These are phyloP conservation scores for Thamnophis elegans DNA, from an alignment of 2,797 vertebrate genomes.

Conservation along the genomic window DNA sequence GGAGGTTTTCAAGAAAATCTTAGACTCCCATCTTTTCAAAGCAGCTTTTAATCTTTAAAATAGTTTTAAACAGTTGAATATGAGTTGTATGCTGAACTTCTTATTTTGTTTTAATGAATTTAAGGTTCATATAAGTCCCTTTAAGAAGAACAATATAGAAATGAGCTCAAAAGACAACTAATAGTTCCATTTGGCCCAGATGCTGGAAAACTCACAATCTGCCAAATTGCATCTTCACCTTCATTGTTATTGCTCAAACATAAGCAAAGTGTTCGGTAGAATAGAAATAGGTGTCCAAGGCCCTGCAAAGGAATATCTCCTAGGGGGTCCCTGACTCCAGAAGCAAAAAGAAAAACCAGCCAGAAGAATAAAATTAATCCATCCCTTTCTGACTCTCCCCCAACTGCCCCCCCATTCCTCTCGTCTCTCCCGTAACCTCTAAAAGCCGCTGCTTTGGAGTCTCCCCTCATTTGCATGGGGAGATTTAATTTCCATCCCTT, in stretches of 20 bases:
- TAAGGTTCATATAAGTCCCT: not conserved
- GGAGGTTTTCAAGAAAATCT: not conserved
- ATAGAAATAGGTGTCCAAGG: not conserved
- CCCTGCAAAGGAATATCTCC: not conserved
- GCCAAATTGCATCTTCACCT: not conserved
- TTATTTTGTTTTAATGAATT: not conserved
- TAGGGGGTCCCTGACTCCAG: not conserved
- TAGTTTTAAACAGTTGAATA: not conserved
- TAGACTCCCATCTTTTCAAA: not conserved
- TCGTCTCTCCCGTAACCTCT: slow-evolving; percentile 67
- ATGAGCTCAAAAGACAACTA: not conserved
- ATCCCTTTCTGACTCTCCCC: not conserved
- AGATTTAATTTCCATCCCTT: slow-evolving; percentile 97
- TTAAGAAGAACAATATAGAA: not conserved
- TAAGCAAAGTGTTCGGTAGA: not conserved
- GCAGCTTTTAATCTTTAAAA: not conserved
- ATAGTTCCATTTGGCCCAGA: not conserved
- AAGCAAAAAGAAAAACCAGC: not conserved
- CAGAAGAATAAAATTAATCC: slow-evolving; percentile 6
- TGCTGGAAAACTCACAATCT: not conserved
- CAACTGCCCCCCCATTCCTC: slow-evolving; percentile 12
- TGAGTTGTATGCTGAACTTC: not conserved
- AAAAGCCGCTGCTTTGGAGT: slow-evolving; percentile 69
- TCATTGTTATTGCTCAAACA: not conserved
- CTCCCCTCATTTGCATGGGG: slow-evolving; percentile 85